Evolutionary conservation across 2,113 vertebrate species (phyloP).

Genomic region (Clarias gariepinus): DNA sequence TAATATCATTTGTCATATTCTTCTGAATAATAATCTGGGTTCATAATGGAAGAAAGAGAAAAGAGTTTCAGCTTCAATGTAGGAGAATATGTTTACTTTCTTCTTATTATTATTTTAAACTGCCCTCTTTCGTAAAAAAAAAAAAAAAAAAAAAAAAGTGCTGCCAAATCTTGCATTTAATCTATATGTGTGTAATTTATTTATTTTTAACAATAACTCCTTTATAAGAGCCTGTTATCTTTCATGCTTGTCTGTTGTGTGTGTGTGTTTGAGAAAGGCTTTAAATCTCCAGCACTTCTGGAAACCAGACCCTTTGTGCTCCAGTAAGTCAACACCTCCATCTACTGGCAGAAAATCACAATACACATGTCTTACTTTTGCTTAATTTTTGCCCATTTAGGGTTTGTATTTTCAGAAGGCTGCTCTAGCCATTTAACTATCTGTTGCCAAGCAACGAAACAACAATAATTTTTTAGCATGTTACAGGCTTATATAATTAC

Average conservation of each 20-base stretch:
- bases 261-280: slow-evolving; percentile 55
- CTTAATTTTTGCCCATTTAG: not conserved
- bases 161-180: not conserved
- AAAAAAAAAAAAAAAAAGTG: too few relatives aligned
- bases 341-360: slow-evolving; percentile 17
- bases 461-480: not conserved
- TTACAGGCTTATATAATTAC: not conserved
- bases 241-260: not conserved
- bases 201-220: not conserved
- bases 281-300: slow-evolving; percentile 67
- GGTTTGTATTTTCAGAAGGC: not conserved
- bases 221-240: not conserved
- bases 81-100: slow-evolving; percentile 40
- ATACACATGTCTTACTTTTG: not conserved
- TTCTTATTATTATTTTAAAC: not conserved
- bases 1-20: too few relatives aligned
- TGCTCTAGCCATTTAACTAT: not conserved
- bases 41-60: slow-evolving; percentile 15
- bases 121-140: not conserved
- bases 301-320: slow-evolving; percentile 62
- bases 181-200: not conserved
- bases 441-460: not conserved
- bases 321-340: slow-evolving; percentile 56
- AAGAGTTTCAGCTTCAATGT: slow-evolving; percentile 51
- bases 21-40: not conserved